Conservation (phyloP, 2,888 invertebrate species). For the Philereme vetulata region DNA sequence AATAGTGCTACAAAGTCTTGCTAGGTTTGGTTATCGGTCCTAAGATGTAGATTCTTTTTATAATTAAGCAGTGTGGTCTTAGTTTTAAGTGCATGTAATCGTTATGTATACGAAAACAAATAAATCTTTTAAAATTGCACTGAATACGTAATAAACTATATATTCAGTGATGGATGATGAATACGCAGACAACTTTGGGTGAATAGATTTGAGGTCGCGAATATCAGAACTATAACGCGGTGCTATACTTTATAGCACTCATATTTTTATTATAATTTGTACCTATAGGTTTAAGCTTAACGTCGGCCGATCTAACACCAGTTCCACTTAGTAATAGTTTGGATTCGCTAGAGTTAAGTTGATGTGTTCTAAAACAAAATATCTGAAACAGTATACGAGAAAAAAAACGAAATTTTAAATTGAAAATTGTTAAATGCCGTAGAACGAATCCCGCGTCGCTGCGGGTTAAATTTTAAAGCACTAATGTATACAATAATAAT, state of each 20-base stretch:
- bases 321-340: conserved; percentile 65
- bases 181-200: background rate
- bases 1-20: too few relatives aligned
- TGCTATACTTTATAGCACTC: conserved; percentile 72
- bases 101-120: too few relatives aligned
- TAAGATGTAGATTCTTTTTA: too few relatives aligned
- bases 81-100: too few relatives aligned
- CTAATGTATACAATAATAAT: conserved; percentile 52
- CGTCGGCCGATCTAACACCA: conserved; percentile 45
- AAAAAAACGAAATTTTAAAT: conserved; percentile 62
- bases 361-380: conserved; percentile 81
- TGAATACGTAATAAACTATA: background rate
- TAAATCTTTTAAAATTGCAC: too few relatives aligned
- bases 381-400: conserved; percentile 83
- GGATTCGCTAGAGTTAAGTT: conserved; percentile 71
- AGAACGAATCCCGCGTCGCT: conserved; percentile 66
- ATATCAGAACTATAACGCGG: conserved; percentile 68
- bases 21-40: too few relatives aligned
- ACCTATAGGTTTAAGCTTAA: conserved; percentile 54
- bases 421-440: conserved; percentile 62
- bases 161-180: background rate
- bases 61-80: too few relatives aligned
- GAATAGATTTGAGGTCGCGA: conserved; percentile 45
- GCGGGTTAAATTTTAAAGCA: conserved; percentile 42
- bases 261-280: conserved; percentile 54